phyloP scores from a whole-genome alignment of 2,888 invertebrate genomes.

The Caenorhabditis sp. region DNA sequence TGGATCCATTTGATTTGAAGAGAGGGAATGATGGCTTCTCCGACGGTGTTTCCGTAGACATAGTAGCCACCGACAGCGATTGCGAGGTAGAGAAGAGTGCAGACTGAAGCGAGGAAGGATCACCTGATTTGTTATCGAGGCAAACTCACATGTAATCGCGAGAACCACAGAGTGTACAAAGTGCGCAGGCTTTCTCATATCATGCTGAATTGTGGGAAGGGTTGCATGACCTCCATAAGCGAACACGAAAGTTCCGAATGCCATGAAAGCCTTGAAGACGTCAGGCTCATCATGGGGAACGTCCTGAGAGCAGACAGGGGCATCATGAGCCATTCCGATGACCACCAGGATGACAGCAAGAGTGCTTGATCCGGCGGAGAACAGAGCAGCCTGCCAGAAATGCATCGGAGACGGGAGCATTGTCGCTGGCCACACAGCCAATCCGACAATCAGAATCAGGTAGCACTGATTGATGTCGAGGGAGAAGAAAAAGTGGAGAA shows the following conservation, averaged over 20 bases:
- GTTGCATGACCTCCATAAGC: conserved; percentile 71
- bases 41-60: conserved; percentile 66
- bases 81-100: conserved; percentile 60
- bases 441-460: conserved; percentile 65
- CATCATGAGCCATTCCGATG: conserved; percentile 65
- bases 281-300: conserved; percentile 53
- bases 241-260: conserved; percentile 68
- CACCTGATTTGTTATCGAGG: neutral
- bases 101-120: conserved; percentile 44
- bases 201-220: conserved; percentile 76
- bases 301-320: conserved; percentile 57
- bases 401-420: conserved; percentile 72
- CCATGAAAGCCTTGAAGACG: conserved; percentile 62
- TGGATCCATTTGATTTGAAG: conserved; percentile 70
- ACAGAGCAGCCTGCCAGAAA: conserved; percentile 71
- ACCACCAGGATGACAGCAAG: conserved; percentile 63
- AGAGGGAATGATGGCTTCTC: conserved; percentile 70
- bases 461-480: conserved; percentile 66
- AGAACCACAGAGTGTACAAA: conserved; percentile 69
- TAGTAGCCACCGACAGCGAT: conserved; percentile 63
- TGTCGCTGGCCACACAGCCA: conserved; percentile 67
- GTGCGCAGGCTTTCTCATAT: conserved; percentile 73
- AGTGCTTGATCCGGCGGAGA: conserved; percentile 68
- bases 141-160: conserved; percentile 64
- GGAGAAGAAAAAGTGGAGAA: conserved; percentile 68